Conservation (phyloP, 2,888 invertebrate species). For the Anaspis maculata region DNA sequence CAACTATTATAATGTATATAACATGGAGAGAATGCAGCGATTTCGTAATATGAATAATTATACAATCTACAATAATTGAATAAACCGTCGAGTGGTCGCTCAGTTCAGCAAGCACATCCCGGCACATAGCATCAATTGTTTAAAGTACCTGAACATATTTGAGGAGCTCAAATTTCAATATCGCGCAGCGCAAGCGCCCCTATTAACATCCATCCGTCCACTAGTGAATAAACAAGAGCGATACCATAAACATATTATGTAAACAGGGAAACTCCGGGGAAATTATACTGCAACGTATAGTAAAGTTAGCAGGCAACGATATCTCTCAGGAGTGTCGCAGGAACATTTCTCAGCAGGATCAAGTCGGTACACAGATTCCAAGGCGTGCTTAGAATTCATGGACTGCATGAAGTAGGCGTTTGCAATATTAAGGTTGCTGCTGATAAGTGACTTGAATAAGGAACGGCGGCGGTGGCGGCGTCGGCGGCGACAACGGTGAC, state of each 20-base stretch:
- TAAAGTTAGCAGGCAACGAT: conserved; percentile 25
- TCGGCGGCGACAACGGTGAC: no score
- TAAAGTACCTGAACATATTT: conserved; percentile 16
- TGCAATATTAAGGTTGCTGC: conserved; percentile 19
- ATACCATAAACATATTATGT: conserved; percentile 41
- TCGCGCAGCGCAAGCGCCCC: conserved; percentile 9
- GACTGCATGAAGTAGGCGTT: conserved; percentile 18
- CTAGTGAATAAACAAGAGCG: conserved; percentile 25
- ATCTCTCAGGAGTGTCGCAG: conserved; percentile 31
- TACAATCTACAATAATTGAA: no score
- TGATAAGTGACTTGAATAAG: conserved; percentile 1
- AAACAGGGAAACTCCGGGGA: conserved; percentile 42
- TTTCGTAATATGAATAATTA: no score
- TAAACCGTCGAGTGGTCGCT: no score
- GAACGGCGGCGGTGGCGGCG: no score
- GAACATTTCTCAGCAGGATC: conserved; percentile 25
- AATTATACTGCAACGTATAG: conserved; percentile 33
- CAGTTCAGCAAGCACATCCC: conserved; percentile 13
- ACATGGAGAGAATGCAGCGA: no score
- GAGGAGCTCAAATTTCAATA: conserved; percentile 15
- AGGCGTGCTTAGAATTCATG: conserved; percentile 25
- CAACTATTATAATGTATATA: no score
- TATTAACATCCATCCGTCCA: conserved; percentile 17
- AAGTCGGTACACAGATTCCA: conserved; percentile 24
- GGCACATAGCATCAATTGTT: conserved; percentile 13